phyloP scores from a whole-genome alignment of 2,888 invertebrate genomes.

The Caenorhabditis japonica region DNA sequence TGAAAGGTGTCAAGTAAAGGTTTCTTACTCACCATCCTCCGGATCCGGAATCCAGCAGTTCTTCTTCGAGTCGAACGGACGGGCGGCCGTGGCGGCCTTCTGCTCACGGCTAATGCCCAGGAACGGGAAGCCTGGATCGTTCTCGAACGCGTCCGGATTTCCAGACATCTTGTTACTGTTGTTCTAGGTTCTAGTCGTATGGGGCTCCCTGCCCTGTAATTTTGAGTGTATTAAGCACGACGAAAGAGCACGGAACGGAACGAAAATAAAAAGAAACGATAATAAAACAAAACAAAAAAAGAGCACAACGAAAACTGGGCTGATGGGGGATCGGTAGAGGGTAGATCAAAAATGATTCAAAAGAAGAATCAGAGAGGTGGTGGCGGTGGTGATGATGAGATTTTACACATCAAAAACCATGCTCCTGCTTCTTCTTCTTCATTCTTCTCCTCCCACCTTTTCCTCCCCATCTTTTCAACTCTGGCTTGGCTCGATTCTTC shows the following conservation, averaged over 20 bases:
- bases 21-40: slow-evolving; percentile 84
- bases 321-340: too few relatives aligned
- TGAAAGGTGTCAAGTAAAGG: too few relatives aligned
- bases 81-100: slow-evolving; percentile 66
- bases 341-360: neutral
- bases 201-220: slow-evolving; percentile 36
- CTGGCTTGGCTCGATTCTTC: too few relatives aligned
- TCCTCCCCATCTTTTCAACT: slow-evolving; percentile 2
- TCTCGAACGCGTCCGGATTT: slow-evolving; percentile 67
- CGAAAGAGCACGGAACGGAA: too few relatives aligned
- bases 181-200: slow-evolving; percentile 8
- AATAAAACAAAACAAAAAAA: slow-evolving; percentile 5
- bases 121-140: slow-evolving; percentile 72
- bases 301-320: too few relatives aligned
- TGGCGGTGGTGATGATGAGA: neutral
- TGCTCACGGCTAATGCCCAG: slow-evolving; percentile 67
- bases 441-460: slow-evolving; percentile 14
- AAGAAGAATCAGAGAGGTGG: neutral
- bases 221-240: neutral
- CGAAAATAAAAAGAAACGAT: slow-evolving; percentile 1
- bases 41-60: slow-evolving; percentile 99
- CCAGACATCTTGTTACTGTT: slow-evolving; percentile 48
- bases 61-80: slow-evolving; percentile 90
- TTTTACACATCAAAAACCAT: slow-evolving; percentile 38
- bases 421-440: slow-evolving; percentile 25